Evolutionary conservation across 2,888 invertebrate species (phyloP).

Genomic region (Scrobipalpa costella): DNA sequence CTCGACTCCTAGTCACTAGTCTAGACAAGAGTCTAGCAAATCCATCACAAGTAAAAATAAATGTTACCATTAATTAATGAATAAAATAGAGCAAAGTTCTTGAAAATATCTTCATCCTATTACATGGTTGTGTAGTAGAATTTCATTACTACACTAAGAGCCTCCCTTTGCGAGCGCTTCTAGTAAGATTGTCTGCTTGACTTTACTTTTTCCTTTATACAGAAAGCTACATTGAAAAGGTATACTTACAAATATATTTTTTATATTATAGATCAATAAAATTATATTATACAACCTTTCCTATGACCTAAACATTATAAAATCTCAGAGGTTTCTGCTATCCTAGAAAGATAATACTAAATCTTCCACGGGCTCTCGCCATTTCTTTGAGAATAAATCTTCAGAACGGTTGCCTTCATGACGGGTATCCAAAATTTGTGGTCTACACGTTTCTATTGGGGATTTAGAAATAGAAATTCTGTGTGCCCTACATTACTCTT

Average conservation of each 20-base stretch:
- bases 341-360: conserved; percentile 3
- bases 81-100: background rate
- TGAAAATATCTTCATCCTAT: background rate
- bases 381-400: conserved; percentile 14
- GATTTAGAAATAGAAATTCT: background rate
- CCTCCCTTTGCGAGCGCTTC: background rate
- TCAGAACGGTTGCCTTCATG: conserved; percentile 9
- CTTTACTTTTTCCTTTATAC: too few species aligned
- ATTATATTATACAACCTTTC: too few species aligned
- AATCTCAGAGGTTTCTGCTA: conserved; percentile 1
- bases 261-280: too few species aligned
- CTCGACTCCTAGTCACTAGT: too few species aligned
- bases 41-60: too few species aligned
- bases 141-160: background rate
- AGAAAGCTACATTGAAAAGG: too few species aligned
- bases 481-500: background rate
- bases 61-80: background rate
- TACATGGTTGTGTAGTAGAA: background rate
- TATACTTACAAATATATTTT: too few species aligned
- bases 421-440: conserved; percentile 7
- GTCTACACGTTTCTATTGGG: background rate
- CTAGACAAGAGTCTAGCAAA: too few species aligned
- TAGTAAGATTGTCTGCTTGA: background rate
- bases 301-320: background rate
- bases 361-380: conserved; percentile 1